Base-by-base conservation (phyloP, 2,888 invertebrate species). In the Eutolmus rufibarbis region DNA sequence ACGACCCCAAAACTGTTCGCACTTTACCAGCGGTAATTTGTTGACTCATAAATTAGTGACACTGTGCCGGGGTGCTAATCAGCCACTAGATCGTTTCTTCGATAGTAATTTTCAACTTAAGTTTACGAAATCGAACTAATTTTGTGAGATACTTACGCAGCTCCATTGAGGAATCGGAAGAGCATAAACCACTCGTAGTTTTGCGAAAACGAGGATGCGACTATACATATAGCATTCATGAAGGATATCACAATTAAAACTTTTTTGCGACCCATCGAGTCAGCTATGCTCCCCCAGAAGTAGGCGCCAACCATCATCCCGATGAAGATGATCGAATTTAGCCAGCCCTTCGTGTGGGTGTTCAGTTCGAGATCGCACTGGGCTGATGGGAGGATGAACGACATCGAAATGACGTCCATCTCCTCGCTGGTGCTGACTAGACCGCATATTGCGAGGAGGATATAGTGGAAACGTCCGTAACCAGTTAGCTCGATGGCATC, bases 301-400 rank as follows among this genome's bases (percentile, higher is more conserved):
- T 97, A 98, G 88, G 98, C 98, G 89, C 98, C 98, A 88, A 96
- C 96, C 97, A 98, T 97, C 98, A 98, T 98, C 87, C 97, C 97
- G 94, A 95, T 95, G 93, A 97, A 96, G 90, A 97, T 96, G 92
- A 96, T 96, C 89, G 96, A 96, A 93, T 96, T 97, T 90, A 96
- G 94, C 95, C 95, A 95, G 92, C 94, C 96, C 94, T 98, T 98
- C 89, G 97, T 96, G 90, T 95, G 95, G 87, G 97, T 97, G 91
- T 96, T 96, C 90, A 98, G 95, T 89, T 96, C 93, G 92, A 98
- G 94, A 94, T 98, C 98, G 94, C 98, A 98, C 93, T 97, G 96
- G 89, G 98, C 98, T 90, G 97, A 97, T 77, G 98, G 98, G 89
- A 98, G 94, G 93, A 98, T 97, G 94, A 98, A 98, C 90, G 98